Evolutionary conservation across 1,140 invertebrate species (phyloP).

Genomic region (Zophobas atratus): DNA sequence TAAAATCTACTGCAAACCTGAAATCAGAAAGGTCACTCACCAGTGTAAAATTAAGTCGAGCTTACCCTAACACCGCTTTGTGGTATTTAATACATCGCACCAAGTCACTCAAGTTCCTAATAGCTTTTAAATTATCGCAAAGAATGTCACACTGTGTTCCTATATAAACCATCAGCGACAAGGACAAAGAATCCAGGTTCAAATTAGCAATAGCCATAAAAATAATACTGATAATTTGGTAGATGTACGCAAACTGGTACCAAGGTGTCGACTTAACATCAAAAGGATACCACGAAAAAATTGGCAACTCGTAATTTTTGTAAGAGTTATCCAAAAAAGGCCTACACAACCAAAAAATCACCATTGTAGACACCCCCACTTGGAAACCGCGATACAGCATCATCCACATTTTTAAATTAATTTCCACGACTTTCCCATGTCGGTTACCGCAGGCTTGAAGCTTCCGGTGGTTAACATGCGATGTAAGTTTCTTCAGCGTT

Average conservation of each 20-base stretch:
- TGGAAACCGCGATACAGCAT: neutral
- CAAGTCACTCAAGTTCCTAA: neutral
- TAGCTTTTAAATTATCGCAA: neutral
- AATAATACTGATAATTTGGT: neutral
- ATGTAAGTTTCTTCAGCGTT: neutral
- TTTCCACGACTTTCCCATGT: neutral
- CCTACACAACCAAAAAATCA: neutral
- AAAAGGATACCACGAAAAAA: conserved; percentile 2
- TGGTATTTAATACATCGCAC: neutral
- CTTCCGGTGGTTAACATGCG: neutral
- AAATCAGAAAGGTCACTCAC: neutral
- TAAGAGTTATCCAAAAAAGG: neutral
- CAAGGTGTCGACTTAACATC: neutral
- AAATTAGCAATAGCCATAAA: neutral
- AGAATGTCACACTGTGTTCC: neutral
- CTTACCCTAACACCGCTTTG: neutral
- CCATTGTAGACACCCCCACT: neutral
- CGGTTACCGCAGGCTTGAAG: neutral
- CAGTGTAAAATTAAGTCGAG: neutral
- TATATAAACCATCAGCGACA: neutral
- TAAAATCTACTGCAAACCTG: neutral
- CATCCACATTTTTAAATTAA: neutral
- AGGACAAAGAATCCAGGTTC: neutral
- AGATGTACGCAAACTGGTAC: neutral
- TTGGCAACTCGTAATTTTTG: neutral